Conservation (phyloP, 2,113 vertebrate genomes). For the Megaceryle torquata region DNA sequence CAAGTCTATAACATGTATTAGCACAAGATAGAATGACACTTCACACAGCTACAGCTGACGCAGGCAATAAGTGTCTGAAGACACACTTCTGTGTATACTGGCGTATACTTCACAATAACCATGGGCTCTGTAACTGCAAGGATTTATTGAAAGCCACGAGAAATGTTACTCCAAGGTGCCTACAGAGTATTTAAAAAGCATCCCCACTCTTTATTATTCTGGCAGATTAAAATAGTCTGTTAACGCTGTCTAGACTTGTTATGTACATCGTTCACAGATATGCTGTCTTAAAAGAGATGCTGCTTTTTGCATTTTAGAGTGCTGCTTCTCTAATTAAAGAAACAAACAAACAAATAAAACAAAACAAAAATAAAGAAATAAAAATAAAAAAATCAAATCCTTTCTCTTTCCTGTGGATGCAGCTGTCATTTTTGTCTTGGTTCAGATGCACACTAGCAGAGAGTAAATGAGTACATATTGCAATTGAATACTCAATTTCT, state of each 20-base stretch:
- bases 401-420: neutral
- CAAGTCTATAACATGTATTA: neutral
- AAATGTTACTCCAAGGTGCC: neutral
- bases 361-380: neutral
- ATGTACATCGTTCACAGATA: neutral
- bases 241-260: neutral
- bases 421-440: neutral
- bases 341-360: neutral
- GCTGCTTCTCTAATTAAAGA: neutral
- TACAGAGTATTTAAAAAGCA: constrained; percentile 7
- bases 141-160: neutral
- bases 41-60: neutral
- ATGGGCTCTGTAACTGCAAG: neutral
- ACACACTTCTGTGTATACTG: neutral
- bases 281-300: neutral
- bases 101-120: neutral
- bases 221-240: neutral
- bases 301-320: neutral
- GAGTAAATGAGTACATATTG: neutral
- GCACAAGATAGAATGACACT: neutral
- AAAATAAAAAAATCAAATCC: neutral
- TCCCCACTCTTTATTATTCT: neutral
- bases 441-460: neutral
- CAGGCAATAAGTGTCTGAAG: neutral
- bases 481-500: neutral